Conservation (phyloP, 2,113 vertebrate genomes). For the Phainopepla nitens region DNA sequence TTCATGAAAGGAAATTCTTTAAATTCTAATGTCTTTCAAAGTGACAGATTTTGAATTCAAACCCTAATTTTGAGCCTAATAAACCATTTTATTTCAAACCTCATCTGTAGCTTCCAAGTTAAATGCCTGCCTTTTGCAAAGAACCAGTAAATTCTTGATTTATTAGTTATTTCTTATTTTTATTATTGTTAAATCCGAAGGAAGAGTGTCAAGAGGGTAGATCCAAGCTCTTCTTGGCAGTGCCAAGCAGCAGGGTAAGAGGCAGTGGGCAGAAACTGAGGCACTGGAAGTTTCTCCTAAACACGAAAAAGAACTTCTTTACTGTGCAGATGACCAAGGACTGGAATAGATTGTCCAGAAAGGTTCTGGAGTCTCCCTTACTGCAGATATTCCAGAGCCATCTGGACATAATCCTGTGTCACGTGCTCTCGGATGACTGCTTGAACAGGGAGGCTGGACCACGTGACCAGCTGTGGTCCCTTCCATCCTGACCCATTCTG, state of each 20-base stretch:
- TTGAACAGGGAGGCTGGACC: neutral
- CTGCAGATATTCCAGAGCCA: neutral
- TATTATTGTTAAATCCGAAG: neutral
- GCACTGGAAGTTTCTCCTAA: neutral
- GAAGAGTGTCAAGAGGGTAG: too few species aligned
- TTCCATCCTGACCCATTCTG: neutral
- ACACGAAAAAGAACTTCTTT: neutral
- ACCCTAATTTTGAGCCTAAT: neutral
- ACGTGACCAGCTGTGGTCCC: neutral
- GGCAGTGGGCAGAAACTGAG: neutral
- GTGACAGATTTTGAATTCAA: neutral
- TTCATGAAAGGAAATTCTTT: neutral
- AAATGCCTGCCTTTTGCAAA: neutral
- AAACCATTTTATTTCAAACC: neutral
- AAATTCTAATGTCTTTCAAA: neutral
- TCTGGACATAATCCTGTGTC: neutral
- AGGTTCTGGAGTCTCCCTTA: neutral
- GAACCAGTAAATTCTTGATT: neutral
- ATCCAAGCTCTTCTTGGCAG: neutral
- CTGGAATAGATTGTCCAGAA: neutral
- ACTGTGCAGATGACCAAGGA: accelerated
- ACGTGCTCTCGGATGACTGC: neutral
- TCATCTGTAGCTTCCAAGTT: neutral
- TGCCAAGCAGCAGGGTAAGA: neutral
- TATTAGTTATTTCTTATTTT: neutral